Percentiles rank a stretch among this genome's conserved stretches.
Conservation (phyloP, 2,888 invertebrate genomes). For the Muschampia plurimacula region DNA sequence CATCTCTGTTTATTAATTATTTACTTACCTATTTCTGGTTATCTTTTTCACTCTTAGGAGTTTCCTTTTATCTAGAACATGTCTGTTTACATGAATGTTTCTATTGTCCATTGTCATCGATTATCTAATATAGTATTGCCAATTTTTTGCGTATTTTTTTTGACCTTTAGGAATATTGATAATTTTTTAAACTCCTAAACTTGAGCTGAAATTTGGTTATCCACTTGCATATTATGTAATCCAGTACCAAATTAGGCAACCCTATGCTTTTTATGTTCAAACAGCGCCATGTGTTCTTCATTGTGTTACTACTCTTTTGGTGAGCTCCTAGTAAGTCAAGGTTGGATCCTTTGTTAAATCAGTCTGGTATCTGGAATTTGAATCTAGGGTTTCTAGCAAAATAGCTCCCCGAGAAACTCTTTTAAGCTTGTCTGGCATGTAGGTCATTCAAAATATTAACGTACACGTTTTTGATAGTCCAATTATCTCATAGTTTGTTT, state of each 20-base stretch:
- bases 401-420: not conserved
- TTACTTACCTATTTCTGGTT: too few species aligned
- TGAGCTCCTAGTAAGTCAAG: slow-evolving; percentile 62
- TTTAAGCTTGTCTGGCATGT: not conserved
- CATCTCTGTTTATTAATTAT: not conserved
- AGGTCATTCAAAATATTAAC: too few species aligned
- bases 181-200: too few species aligned
- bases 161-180: too few species aligned
- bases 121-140: too few species aligned
- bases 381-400: not conserved
- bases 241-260: not conserved
- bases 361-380: slow-evolving; percentile 30
- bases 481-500: not conserved
- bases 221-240: not conserved
- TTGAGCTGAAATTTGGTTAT: too few species aligned
- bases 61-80: too few species aligned
- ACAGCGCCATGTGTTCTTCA: not conserved
- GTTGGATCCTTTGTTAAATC: slow-evolving; percentile 61
- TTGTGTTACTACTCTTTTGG: slow-evolving; percentile 50
- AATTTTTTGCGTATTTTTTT: too few species aligned
- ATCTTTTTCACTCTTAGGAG: too few species aligned
- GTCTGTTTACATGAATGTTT: too few species aligned
- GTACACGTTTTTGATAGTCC: not conserved
- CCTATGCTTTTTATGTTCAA: not conserved
- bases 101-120: too few species aligned